These are phyloP conservation scores for Enteromius radiatus DNA, from an alignment of 2,797 vertebrate species.

Conservation along the genomic window DNA sequence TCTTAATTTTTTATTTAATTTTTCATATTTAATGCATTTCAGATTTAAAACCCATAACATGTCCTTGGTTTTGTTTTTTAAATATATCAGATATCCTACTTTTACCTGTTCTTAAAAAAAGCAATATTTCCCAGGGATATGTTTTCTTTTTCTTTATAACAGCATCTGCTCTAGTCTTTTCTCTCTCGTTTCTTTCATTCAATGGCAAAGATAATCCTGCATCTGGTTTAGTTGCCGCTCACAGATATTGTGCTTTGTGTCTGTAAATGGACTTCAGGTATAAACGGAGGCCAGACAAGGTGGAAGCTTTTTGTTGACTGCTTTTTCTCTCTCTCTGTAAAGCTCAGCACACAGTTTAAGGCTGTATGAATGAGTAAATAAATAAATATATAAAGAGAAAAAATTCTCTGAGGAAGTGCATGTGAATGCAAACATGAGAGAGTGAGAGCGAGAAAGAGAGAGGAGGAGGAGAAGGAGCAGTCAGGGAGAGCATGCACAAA, in stretches of 20 bases:
- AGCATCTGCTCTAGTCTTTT: neutral
- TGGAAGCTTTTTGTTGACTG: conserved; percentile 8
- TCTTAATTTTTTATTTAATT: neutral
- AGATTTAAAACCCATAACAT: neutral
- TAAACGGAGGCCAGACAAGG: conserved; percentile 1
- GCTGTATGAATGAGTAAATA: conserved; percentile 45
- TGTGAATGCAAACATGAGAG: conserved; percentile 46
- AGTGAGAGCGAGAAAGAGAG: conserved; percentile 27
- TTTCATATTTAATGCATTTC: neutral
- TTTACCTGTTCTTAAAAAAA: neutral
- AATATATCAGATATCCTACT: neutral
- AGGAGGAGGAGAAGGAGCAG: neutral
- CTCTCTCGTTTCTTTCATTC: neutral
- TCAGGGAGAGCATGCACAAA: conserved; percentile 17
- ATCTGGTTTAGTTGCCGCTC: neutral
- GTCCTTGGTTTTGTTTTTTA: neutral
- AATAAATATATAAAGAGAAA: conserved; percentile 56
- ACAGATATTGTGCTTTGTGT: neutral
- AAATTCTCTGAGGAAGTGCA: conserved; percentile 42
- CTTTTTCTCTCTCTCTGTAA: conserved; percentile 14
- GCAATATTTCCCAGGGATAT: neutral
- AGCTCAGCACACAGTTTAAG: conserved; percentile 17
- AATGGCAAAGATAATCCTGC: neutral
- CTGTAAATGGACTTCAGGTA: conserved; percentile 9
- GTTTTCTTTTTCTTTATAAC: neutral